Percentiles rank a stretch among this genome's conserved stretches.
Evolutionary conservation across 2,113 vertebrate species (phyloP).

Genomic region (Gobiocypris rarus): DNA sequence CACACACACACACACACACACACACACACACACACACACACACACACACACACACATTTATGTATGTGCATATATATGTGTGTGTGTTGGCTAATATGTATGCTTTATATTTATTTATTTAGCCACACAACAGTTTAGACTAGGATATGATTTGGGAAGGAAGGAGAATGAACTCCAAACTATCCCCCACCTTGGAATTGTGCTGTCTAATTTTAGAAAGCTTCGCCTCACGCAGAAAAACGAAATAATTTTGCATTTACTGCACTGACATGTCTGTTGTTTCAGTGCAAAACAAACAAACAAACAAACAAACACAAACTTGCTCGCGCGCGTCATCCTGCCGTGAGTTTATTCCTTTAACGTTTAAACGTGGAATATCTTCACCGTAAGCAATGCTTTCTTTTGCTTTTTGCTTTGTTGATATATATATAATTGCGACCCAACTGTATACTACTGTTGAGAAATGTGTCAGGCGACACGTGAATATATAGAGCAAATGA

Average conservation of each 20-base stretch:
- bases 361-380: slow-evolving; percentile 54
- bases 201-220: slow-evolving; percentile 44
- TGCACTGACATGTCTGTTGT: slow-evolving; percentile 36
- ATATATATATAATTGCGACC: slow-evolving; percentile 76
- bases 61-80: no score
- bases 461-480: slow-evolving; percentile 78
- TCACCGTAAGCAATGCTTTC: slow-evolving; percentile 50
- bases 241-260: slow-evolving; percentile 34
- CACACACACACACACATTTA: no score
- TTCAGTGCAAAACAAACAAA: slow-evolving; percentile 41
- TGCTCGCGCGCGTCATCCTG: slow-evolving; percentile 26
- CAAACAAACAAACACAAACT: slow-evolving; percentile 42
- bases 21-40: no score
- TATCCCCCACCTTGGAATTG: slow-evolving; percentile 14
- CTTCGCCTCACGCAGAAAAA: slow-evolving; percentile 37
- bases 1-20: no score
- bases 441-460: slow-evolving; percentile 70
- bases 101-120: no score
- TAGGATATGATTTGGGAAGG: neutral
- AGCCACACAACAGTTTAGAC: no score
- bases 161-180: neutral
- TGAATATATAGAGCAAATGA: slow-evolving; percentile 76
- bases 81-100: no score
- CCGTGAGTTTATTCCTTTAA: slow-evolving; percentile 54
- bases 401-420: slow-evolving; percentile 64